These are phyloP conservation scores for Pocillopora meandrina DNA, from an alignment of 92 coral and sea anemone genomes.

Conservation along the genomic window DNA sequence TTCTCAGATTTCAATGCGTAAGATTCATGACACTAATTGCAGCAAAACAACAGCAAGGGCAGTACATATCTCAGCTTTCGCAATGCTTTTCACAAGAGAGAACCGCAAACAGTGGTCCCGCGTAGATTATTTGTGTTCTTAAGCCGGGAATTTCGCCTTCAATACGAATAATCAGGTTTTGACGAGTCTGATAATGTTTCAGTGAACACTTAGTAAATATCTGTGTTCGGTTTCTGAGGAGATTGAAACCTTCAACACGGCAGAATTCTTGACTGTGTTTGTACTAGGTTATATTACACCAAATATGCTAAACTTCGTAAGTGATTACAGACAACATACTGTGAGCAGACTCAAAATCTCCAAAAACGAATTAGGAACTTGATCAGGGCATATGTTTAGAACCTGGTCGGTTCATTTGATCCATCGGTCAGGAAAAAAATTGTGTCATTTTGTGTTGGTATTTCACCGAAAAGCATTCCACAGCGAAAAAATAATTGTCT, in stretches of 20 bases:
- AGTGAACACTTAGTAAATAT: background rate
- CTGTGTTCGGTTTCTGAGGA: background rate
- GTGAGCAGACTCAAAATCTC: background rate
- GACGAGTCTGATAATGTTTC: background rate
- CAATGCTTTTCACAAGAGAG: background rate
- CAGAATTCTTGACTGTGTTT: background rate
- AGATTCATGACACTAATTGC: background rate
- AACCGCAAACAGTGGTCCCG: background rate
- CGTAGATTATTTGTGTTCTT: background rate
- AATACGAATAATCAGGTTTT: background rate
- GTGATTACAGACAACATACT: background rate
- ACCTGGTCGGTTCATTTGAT: background rate
- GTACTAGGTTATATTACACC: constrained; percentile 1
- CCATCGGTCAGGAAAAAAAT: background rate
- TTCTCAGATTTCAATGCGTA: background rate
- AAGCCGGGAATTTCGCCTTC: background rate
- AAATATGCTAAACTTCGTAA: constrained; percentile 1
- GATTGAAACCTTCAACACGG: constrained; percentile 9
- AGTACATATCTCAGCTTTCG: background rate
- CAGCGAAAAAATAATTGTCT: no score
- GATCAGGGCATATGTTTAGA: background rate
- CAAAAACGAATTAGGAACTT: constrained; percentile 8
- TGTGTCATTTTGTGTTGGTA: no score
- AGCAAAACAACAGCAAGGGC: background rate
- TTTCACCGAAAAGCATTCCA: no score